These are phyloP conservation scores for Aspiorhynchus laticeps DNA, from an alignment of 2,113 vertebrate genomes.

Conservation along the genomic window DNA sequence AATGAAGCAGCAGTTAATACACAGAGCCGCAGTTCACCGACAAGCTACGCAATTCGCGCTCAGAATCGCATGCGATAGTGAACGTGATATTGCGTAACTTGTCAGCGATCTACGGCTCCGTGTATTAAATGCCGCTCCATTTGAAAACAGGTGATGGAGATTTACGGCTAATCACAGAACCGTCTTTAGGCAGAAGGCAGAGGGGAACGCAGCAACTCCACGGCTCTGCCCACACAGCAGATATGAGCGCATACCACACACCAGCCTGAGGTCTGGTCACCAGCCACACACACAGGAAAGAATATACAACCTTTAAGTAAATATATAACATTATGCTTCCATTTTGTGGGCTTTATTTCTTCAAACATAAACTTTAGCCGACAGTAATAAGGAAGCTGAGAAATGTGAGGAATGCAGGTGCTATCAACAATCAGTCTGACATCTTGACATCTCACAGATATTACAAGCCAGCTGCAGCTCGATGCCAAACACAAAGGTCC, in stretches of 20 bases:
- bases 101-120: too few species aligned
- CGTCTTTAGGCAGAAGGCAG: too few species aligned
- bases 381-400: background rate
- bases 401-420: background rate
- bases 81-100: too few species aligned
- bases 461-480: background rate
- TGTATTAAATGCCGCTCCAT: too few species aligned
- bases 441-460: constrained; percentile 18
- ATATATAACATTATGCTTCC: background rate
- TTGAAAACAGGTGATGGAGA: too few species aligned
- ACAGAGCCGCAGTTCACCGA: too few species aligned
- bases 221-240: constrained; percentile 28
- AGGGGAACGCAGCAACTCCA: constrained; percentile 4
- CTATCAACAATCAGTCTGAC: constrained; percentile 22
- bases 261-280: constrained; percentile 12
- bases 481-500: constrained; percentile 14
- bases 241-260: constrained; percentile 19
- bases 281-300: background rate
- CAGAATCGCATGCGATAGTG: too few species aligned
- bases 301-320: background rate
- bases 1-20: too few species aligned
- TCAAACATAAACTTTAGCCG: background rate
- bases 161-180: too few species aligned
- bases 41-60: too few species aligned
- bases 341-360: background rate